Percentiles rank a stretch among this genome's conserved stretches.
Evolutionary conservation across 2,113 vertebrate genomes (phyloP).

Genomic region (Apteryx owenii): DNA sequence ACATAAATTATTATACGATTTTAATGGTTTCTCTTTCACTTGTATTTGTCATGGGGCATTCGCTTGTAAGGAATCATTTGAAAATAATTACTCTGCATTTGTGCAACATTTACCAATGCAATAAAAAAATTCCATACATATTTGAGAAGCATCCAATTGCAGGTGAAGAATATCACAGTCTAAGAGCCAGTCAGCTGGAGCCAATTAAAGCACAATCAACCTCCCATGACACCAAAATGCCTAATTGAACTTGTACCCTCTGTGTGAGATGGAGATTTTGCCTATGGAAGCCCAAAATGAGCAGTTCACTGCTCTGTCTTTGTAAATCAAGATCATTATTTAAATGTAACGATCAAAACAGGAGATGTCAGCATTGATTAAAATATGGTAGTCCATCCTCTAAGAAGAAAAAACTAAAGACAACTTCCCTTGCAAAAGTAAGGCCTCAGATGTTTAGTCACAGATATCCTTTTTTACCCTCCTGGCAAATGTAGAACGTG

Average conservation of each 20-base stretch:
- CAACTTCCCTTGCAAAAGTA: neutral
- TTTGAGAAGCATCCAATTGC: neutral
- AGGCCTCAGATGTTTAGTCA: neutral
- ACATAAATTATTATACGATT: neutral
- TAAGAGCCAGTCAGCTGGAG: constrained; percentile 32
- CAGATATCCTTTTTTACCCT: neutral
- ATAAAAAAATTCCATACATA: neutral
- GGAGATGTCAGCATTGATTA: neutral
- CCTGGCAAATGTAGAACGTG: neutral
- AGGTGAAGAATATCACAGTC: neutral
- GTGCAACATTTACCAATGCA: neutral
- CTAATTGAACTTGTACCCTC: constrained; percentile 32
- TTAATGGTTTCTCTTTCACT: neutral
- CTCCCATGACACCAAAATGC: neutral
- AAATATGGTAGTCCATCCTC: constrained; percentile 9
- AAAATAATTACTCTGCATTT: neutral
- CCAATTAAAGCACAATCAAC: constrained; percentile 22
- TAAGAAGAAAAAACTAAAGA: neutral
- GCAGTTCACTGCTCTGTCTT: neutral
- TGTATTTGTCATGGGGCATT: neutral
- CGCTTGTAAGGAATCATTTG: neutral
- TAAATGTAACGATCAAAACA: constrained; percentile 3
- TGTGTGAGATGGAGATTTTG: neutral
- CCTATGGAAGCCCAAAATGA: neutral
- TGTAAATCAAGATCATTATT: neutral